Percentiles rank a stretch among this genome's conserved stretches.
These are phyloP conservation scores for Leguminivora glycinivorella DNA, from an alignment of 1,140 invertebrate genomes.

Conservation along the genomic window DNA sequence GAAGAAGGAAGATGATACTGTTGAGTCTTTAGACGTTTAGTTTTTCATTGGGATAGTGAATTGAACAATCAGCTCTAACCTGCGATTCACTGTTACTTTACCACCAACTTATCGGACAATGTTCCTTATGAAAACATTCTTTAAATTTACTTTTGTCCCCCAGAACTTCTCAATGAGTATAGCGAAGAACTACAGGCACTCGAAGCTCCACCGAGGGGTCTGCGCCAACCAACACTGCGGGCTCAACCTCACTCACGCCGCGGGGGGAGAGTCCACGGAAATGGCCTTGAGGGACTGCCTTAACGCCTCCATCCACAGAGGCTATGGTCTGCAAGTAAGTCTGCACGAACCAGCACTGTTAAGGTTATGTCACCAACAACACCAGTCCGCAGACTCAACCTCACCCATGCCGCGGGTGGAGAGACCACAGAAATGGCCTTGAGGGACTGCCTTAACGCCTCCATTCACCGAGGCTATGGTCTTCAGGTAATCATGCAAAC, in stretches of 20 bases:
- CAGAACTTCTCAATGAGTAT: slow-evolving; percentile 64
- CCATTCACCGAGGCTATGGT: slow-evolving; percentile 61
- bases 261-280: slow-evolving; percentile 46
- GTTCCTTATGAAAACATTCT: too few relatives aligned
- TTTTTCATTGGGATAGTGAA: too few relatives aligned
- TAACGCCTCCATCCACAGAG: slow-evolving; percentile 55
- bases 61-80: too few relatives aligned
- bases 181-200: slow-evolving; percentile 63
- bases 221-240: slow-evolving; percentile 64
- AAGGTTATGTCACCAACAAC: too few relatives aligned
- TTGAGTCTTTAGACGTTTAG: too few relatives aligned
- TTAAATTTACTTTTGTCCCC: slow-evolving; percentile 3
- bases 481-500: slow-evolving; percentile 55
- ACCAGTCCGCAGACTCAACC: not conserved
- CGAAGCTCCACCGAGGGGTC: slow-evolving; percentile 63
- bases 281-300: slow-evolving; percentile 53
- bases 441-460: slow-evolving; percentile 57
- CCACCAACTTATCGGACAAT: too few relatives aligned
- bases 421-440: slow-evolving; percentile 45
- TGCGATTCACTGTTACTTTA: too few relatives aligned
- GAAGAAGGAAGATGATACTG: too few relatives aligned
- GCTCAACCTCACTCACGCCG: slow-evolving; percentile 56
- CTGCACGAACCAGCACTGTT: not conserved
- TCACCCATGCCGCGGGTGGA: slow-evolving; percentile 39
- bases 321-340: slow-evolving; percentile 63